Conservation (phyloP, 2,113 vertebrate species). For the Pseudorhombus dupliciocellatus region DNA sequence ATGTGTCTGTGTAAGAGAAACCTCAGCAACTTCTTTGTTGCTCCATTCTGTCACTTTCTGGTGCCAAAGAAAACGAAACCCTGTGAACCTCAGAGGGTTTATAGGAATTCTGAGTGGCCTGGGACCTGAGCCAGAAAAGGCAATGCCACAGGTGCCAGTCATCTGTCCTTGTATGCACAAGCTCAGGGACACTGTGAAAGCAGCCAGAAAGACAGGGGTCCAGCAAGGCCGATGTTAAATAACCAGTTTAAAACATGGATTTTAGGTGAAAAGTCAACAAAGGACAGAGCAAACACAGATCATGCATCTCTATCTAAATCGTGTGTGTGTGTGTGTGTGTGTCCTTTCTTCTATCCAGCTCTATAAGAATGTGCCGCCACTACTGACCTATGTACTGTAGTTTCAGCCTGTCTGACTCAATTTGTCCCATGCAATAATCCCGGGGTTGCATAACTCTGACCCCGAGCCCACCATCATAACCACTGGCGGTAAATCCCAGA, state of each 20-base stretch:
- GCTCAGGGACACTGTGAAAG: slow-evolving; percentile 23
- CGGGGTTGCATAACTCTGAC: slow-evolving; percentile 66
- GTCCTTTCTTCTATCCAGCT: not conserved
- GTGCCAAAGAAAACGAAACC: slow-evolving; percentile 58
- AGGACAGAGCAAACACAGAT: not conserved
- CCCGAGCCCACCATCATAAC: slow-evolving; percentile 45
- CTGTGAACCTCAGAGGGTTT: slow-evolving; percentile 29
- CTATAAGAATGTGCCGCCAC: slow-evolving; percentile 36
- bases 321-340: not conserved
- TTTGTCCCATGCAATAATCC: slow-evolving; percentile 63
- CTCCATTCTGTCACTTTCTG: slow-evolving; percentile 40
- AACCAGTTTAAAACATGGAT: not conserved
- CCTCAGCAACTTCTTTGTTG: slow-evolving; percentile 21
- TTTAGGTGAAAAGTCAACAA: not conserved
- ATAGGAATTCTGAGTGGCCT: slow-evolving; percentile 35
- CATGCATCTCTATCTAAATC: not conserved
- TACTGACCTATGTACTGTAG: slow-evolving; percentile 29
- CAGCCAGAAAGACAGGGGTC: not conserved
- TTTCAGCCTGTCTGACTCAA: slow-evolving; percentile 68
- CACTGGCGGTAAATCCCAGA: slow-evolving; percentile 61
- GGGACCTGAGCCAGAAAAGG: slow-evolving; percentile 50
- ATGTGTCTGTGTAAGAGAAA: not conserved
- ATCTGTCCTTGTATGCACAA: slow-evolving; percentile 39
- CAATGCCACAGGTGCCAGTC: slow-evolving; percentile 30
- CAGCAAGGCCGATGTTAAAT: not conserved